Evolutionary conservation across 2,113 vertebrate genomes (phyloP), one percentile per base, ranked within the genome.

Genomic region (Thinocorus orbignyianus): DNA sequence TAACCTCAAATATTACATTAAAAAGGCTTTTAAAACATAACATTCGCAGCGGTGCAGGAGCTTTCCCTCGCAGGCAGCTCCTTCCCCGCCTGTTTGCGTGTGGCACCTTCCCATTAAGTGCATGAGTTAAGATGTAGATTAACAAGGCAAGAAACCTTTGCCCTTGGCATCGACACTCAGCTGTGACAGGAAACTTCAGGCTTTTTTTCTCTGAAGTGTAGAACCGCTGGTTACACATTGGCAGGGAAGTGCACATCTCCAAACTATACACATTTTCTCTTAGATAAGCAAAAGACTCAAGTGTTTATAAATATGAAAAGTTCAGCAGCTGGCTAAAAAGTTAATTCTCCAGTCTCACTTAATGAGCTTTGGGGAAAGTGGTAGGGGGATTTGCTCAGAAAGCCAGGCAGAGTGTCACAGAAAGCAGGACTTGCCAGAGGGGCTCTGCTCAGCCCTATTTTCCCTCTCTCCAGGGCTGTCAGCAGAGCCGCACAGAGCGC

Each of bases 211-310:
- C 42, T 46, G 64, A 93, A 97, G 96, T 58, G 76, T 77, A 87
- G 93, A 96, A 88, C 90, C 91, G 86, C 92, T 94, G 93, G 96
- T 94, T 94, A 62, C 90, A 94, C 93, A 94, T 84, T 97, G 97
- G 97, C 97, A 97, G 86, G 87, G 88, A 97, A 96, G 95, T 96
- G 95, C 88, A 95, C 93, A 95, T 97, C 96, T 98, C 98, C 96
- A 96, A 98, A 97, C 97, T 81, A 95, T 97, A 96, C 97, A 95
- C 95, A 98, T 98, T 98, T 98, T 98, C 94, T 94, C 87, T 90
- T 97, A 97, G 95, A 97, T 98, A 98, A 98, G 98, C 98, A 98
- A 94, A 93, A 93, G 97, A 96, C 97, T 98, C 97, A 98, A 97
- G 95, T 98, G 97, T 98, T 98, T 98, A 98, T 96, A 97, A 98